phyloP scores from a whole-genome alignment of 2,888 invertebrate genomes.

The Hermodice carunculata region DNA sequence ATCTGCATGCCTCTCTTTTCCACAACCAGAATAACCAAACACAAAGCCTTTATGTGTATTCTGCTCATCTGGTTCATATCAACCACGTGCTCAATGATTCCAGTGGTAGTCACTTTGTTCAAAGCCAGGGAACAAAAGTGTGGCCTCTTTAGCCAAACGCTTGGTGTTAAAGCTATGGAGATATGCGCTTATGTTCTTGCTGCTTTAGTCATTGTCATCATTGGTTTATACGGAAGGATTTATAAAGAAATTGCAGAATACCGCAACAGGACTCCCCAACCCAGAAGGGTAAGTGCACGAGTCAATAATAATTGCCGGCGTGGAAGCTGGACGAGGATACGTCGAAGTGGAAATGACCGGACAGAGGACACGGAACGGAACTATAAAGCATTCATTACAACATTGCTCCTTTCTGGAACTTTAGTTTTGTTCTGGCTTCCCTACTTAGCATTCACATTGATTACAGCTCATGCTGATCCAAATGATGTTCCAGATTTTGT shows the following conservation, averaged over 20 bases:
- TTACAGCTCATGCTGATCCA: conserved; percentile 36
- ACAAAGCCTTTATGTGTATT: conserved; percentile 31
- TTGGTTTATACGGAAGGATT: conserved; percentile 42
- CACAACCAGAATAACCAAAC: conserved; percentile 35
- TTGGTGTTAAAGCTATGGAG: conserved; percentile 37
- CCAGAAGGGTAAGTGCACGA: not conserved
- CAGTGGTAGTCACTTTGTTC: conserved; percentile 35
- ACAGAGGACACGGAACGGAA: conserved; percentile 37
- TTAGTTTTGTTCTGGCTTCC: conserved; percentile 47
- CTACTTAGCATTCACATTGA: conserved; percentile 41
- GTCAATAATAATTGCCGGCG: too few relatives aligned
- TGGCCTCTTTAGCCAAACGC: conserved; percentile 14
- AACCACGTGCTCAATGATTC: conserved; percentile 24
- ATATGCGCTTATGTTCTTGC: conserved; percentile 41
- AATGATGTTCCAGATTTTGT: conserved; percentile 30
- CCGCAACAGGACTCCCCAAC: conserved; percentile 28
- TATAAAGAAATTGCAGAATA: conserved; percentile 40
- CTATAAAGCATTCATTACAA: conserved; percentile 49
- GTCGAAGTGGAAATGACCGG: not conserved
- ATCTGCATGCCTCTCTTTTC: conserved; percentile 44
- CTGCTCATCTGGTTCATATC: conserved; percentile 37
- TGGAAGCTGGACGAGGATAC: too few relatives aligned
- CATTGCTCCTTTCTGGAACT: conserved; percentile 40
- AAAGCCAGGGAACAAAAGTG: conserved; percentile 24
- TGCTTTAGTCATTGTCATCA: conserved; percentile 40